Conservation (phyloP, 2,888 invertebrate species). For the Brachynemurus nebulosus region DNA sequence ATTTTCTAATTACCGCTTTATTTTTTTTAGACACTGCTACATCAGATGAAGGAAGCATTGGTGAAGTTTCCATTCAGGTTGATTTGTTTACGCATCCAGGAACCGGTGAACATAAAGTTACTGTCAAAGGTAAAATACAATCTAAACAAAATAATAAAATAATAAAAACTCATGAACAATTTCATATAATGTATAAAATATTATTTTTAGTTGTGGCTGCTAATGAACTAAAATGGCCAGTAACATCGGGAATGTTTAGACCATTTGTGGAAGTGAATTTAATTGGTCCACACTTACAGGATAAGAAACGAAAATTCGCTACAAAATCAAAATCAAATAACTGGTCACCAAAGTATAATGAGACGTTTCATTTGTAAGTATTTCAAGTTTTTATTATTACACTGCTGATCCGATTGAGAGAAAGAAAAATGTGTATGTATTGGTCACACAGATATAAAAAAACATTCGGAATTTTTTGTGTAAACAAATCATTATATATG, state of each 20-base stretch:
- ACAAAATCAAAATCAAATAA: constrained; percentile 98
- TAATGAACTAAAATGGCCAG: constrained; percentile 95
- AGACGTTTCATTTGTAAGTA: constrained; percentile 98
- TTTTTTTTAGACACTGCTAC: constrained; percentile 64
- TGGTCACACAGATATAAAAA: no score
- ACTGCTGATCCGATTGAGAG: no score
- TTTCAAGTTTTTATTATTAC: no score
- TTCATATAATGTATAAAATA: constrained; percentile 4
- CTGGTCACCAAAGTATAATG: constrained; percentile 99
- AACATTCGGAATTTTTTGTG: no score
- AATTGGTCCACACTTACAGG: constrained; percentile 93
- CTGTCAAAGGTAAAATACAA: constrained; percentile 97
- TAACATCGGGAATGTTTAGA: constrained; percentile 93
- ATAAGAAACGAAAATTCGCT: constrained; percentile 94
- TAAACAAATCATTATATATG: no score
- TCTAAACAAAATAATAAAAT: constrained; percentile 5
- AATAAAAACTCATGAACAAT: background rate
- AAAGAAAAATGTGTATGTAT: no score
- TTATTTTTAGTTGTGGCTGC: constrained; percentile 80
- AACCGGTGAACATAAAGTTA: constrained; percentile 98
- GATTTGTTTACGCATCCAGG: constrained; percentile 98
- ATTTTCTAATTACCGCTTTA: no score
- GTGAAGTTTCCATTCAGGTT: constrained; percentile 93
- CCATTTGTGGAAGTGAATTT: constrained; percentile 98
- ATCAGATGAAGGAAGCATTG: constrained; percentile 75